Evolutionary conservation across 2,797 vertebrate species (phyloP), one percentile per base, ranked within the genome.

Genomic region (Erethizon dorsatum): DNA sequence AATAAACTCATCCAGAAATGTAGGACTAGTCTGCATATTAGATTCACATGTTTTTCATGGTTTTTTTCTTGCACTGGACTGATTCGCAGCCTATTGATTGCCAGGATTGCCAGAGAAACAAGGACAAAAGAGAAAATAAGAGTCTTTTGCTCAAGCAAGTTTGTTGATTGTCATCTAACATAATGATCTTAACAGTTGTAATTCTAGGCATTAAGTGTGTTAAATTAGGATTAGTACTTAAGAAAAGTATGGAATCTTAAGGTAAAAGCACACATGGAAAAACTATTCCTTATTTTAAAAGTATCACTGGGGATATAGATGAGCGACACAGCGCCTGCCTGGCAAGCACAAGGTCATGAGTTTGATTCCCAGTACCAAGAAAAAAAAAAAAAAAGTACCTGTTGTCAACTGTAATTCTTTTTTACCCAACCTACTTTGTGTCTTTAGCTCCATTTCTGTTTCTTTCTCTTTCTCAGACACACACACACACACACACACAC

Each of bases 11-110:
- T 97, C 96, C 96, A 98, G 92, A 98, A 98, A 96, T 98, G 71
- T 98, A 96, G 96, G 77, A 98, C 92, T 95, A 95, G 97, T 98
- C 97, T 98, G 45, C 69, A 22, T 97, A 97, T 97, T 98, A 97
- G 97, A 98, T 98, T 88, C 93, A 61, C 59, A 67, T 88, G 96
- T 96, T 93, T 61, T 87, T 98, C 50, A 45, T 73, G 93, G 96
- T 90, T 96, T 98, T 98, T 77, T 91, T 75, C 96, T 71, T 96
- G 54, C 77, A 89, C 31, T 71, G 61, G 37, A 88, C 93, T 95
- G 96, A 96, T 31, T 97, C 90, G 96, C 50, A 82, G 80, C 45
- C 63, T 93, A 11, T 78, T 41, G 8, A 31, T 90, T 96, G 96
- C 97, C 91, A 97, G 82, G 87, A 83, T 95, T 95, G 88, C 94